Evolutionary conservation across 2,113 vertebrate species (phyloP), one percentile per base, ranked within the genome.

Genomic region (Rhynchomys soricoides): DNA sequence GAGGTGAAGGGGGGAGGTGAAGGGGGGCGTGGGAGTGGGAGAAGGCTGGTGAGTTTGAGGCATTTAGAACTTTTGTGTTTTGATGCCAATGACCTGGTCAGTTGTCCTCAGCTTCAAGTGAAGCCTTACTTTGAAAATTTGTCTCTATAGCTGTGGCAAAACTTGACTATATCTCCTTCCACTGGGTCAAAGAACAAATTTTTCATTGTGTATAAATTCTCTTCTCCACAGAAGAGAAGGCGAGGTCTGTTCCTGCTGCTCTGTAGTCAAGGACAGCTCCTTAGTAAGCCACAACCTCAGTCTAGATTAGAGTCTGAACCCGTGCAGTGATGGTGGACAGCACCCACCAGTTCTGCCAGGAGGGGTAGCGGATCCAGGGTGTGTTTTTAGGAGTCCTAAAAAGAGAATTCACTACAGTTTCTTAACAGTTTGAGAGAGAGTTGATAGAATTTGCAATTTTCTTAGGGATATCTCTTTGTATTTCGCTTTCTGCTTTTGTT

Each of bases 401-500:
- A 40, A 78, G 71, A 86, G 50, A 91, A 95, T 68, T 68, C 15
- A 2, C 66, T 17, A 68, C 64, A 88, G 40, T 87, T 83, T 74
- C 43, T 95, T 90, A 37, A n/a, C 13, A 24, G 37, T 66, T 86
- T 91, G 5, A 0, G 89, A 97, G 95, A 87, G 19, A 74, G 73
- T 85, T 93, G 55, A 62, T 50, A 66, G 79, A 31, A 40, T 64
- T 78, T 93, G 13, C 70, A 75, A 50, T 79, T 96, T 91, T 43
- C 83, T 91, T 81, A 90, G 15, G 68, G 16, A 37, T 75, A 43
- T 94, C 55, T 70, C 24, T 82, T 3, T 55, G 24, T 77, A 31
- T 77, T 93, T 96, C 81, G 21, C 57, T 95, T 73, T 94, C 83
- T 91, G 87, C 59, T 70, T 94, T 96, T 82, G 79, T 94, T 78